Evolutionary conservation across 2,113 vertebrate species (phyloP).

Genomic region (Salminus brasiliensis): DNA sequence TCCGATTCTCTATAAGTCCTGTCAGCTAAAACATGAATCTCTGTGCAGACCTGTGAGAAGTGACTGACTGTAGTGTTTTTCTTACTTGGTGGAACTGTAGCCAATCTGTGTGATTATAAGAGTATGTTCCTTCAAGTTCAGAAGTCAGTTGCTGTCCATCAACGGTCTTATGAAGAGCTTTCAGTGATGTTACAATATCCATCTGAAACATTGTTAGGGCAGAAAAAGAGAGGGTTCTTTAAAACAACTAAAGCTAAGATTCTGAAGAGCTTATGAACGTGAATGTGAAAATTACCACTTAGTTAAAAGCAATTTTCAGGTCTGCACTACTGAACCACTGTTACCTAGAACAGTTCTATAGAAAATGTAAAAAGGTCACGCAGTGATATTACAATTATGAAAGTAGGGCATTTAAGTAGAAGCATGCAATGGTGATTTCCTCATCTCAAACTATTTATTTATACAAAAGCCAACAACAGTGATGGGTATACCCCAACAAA

Average conservation of each 20-base stretch:
- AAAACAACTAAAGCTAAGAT: not conserved
- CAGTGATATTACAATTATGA: no score
- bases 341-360: no score
- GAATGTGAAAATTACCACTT: not conserved
- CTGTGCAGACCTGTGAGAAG: no score
- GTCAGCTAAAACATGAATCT: no score
- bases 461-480: no score
- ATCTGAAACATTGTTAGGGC: constrained; percentile 69
- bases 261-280: not conserved
- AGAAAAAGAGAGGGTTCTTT: not conserved
- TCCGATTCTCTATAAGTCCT: no score
- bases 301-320: not conserved
- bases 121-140: constrained; percentile 83
- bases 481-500: no score
- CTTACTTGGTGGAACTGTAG: constrained; percentile 90
- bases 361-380: no score
- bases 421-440: no score
- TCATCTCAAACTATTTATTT: no score
- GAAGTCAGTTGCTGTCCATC: constrained; percentile 85
- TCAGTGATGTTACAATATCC: constrained; percentile 84
- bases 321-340: no score
- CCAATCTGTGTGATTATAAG: constrained; percentile 89
- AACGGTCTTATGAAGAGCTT: constrained; percentile 82
- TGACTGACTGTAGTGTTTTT: not conserved
- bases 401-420: no score